phyloP scores from a whole-genome alignment of 2,113 vertebrate species.

The Lepisosteus osseus region DNA sequence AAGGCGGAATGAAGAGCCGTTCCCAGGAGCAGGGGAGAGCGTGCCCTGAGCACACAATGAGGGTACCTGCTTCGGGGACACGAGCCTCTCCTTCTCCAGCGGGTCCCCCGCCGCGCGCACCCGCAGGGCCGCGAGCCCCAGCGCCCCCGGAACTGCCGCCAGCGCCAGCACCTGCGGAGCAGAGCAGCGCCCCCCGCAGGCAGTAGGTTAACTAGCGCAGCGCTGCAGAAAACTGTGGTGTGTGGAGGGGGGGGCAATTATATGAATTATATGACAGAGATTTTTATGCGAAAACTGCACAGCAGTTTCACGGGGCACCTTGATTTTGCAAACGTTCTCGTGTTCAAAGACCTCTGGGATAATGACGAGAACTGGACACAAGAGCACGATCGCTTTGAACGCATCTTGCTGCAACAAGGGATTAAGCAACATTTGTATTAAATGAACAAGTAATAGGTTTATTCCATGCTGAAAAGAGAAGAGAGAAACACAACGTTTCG shows the following conservation, averaged over 20 bases:
- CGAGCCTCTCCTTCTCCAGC: conserved; percentile 42
- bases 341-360: too few species aligned
- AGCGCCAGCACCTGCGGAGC: conserved; percentile 69
- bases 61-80: conserved; percentile 66
- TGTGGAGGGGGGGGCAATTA: too few species aligned
- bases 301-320: too few species aligned
- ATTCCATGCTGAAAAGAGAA: too few species aligned
- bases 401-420: too few species aligned
- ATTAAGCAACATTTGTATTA: too few species aligned
- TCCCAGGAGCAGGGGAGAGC: not conserved
- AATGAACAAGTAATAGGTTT: too few species aligned
- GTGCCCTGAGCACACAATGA: not conserved
- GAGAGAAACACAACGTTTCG: too few species aligned
- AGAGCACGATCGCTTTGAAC: too few species aligned
- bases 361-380: too few species aligned
- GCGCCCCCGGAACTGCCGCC: conserved; percentile 62
- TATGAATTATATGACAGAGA: not conserved
- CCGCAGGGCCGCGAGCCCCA: conserved; percentile 68
- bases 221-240: not conserved
- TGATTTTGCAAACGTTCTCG: too few species aligned
- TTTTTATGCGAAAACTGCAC: not conserved
- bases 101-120: conserved; percentile 56
- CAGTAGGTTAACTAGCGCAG: not conserved
- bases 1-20: not conserved
- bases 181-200: conserved; percentile 12